phyloP scores from a whole-genome alignment of 2,888 invertebrate genomes.

The Anagyrus pseudococci region DNA sequence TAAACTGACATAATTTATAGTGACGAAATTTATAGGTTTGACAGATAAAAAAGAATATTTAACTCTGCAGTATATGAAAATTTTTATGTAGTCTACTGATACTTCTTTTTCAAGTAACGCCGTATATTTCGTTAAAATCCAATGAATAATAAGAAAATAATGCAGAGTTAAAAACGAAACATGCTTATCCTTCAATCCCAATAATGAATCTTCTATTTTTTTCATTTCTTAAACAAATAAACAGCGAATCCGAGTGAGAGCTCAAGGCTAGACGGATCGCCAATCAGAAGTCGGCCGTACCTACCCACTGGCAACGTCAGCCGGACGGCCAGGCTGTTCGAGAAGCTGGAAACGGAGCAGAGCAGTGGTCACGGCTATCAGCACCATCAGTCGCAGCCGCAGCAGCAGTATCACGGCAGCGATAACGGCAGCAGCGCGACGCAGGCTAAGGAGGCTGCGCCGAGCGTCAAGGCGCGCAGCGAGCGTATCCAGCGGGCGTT shows the following conservation, averaged over 20 bases:
- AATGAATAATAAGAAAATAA: too few relatives aligned
- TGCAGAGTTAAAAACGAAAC: too few relatives aligned
- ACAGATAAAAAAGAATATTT: too few relatives aligned
- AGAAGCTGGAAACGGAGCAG: conserved; percentile 47
- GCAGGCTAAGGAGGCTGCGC: neutral
- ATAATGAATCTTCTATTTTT: too few relatives aligned
- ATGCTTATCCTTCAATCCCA: too few relatives aligned
- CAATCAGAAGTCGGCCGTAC: conserved; percentile 35
- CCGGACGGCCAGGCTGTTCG: conserved; percentile 58
- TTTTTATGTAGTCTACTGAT: too few relatives aligned
- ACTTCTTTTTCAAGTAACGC: too few relatives aligned
- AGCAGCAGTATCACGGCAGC: conserved; percentile 15
- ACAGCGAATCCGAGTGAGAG: conserved; percentile 49
- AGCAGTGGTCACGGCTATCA: neutral
- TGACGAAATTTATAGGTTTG: too few relatives aligned
- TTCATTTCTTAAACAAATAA: neutral
- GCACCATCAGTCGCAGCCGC: neutral
- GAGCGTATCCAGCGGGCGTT: conserved; percentile 61
- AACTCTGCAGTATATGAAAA: too few relatives aligned
- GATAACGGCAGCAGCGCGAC: conserved; percentile 7
- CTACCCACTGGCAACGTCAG: conserved; percentile 58
- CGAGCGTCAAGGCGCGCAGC: conserved; percentile 47
- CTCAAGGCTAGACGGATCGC: conserved; percentile 49
- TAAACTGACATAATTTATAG: too few relatives aligned
- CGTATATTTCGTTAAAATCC: too few relatives aligned